These are phyloP conservation scores for Chesias legatella DNA, from an alignment of 2,888 invertebrate genomes.

Conservation along the genomic window DNA sequence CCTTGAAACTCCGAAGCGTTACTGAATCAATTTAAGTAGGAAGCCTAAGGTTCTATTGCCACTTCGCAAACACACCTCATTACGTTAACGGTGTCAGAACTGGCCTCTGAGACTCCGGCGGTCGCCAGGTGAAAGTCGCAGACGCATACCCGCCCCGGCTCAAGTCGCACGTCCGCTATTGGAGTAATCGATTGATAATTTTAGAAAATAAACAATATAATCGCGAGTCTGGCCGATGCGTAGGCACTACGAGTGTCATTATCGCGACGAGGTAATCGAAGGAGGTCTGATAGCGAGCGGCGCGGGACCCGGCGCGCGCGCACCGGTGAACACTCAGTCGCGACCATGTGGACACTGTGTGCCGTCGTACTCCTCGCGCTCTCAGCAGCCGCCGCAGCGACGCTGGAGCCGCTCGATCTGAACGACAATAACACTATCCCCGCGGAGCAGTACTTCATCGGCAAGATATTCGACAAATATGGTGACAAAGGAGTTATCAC, in stretches of 20 bases:
- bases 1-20: conserved; percentile 22
- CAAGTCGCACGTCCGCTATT: conserved; percentile 54
- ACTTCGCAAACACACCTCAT: conserved; percentile 53
- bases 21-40: conserved; percentile 22
- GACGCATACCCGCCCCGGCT: conserved; percentile 59
- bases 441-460: conserved; percentile 73
- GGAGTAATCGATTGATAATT: conserved; percentile 44
- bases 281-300: conserved; percentile 60
- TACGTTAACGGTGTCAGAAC: conserved; percentile 70
- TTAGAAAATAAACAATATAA: conserved; percentile 63
- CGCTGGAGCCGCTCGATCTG: conserved; percentile 21
- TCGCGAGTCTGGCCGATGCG: conserved; percentile 39
- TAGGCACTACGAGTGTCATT: conserved; percentile 47
- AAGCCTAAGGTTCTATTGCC: conserved; percentile 39
- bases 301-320: conserved; percentile 47
- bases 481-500: conserved; percentile 78
- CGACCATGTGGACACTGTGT: conserved; percentile 59
- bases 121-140: conserved; percentile 72
- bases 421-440: conserved; percentile 50
- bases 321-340: conserved; percentile 48
- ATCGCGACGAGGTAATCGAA: conserved; percentile 51
- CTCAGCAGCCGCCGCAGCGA: conserved; percentile 37
- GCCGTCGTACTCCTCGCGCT: conserved; percentile 53
- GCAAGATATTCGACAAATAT: conserved; percentile 79
- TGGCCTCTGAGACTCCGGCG: conserved; percentile 58